Evolutionary conservation across 2,888 invertebrate species (phyloP).

Genomic region (Sarcophaga variegata): DNA sequence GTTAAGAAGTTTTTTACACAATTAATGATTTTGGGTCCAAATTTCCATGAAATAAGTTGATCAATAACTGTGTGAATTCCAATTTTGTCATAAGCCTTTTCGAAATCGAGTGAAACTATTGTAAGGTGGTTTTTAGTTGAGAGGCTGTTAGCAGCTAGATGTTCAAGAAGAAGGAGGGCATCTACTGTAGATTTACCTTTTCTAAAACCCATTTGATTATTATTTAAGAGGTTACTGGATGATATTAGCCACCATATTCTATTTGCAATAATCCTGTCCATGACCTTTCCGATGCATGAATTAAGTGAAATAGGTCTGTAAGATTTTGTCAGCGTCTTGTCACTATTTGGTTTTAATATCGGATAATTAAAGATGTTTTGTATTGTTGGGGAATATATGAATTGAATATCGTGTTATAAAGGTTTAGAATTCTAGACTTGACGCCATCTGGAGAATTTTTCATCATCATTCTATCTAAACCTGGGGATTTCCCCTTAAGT

Average conservation of each 20-base stretch:
- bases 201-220: neutral
- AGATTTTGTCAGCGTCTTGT: constrained; percentile 56
- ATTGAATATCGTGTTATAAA: neutral
- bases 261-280: constrained; percentile 10
- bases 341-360: constrained; percentile 55
- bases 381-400: constrained; percentile 10
- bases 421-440: neutral
- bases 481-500: neutral
- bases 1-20: neutral
- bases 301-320: constrained; percentile 68
- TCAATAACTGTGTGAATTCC: constrained; percentile 45
- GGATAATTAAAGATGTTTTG: constrained; percentile 20
- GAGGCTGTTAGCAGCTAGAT: neutral
- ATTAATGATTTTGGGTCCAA: constrained; percentile 22
- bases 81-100: constrained; percentile 61
- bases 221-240: neutral
- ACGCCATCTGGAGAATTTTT: neutral
- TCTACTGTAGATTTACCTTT: neutral
- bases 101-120: constrained; percentile 31
- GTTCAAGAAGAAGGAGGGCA: too few relatives aligned
- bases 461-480: neutral
- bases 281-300: constrained; percentile 3
- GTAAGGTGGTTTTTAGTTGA: neutral
- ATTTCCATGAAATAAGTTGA: neutral
- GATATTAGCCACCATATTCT: constrained; percentile 3